Base-by-base conservation (phyloP, 2,888 invertebrate genomes). In the Boloria euphrosyne region DNA sequence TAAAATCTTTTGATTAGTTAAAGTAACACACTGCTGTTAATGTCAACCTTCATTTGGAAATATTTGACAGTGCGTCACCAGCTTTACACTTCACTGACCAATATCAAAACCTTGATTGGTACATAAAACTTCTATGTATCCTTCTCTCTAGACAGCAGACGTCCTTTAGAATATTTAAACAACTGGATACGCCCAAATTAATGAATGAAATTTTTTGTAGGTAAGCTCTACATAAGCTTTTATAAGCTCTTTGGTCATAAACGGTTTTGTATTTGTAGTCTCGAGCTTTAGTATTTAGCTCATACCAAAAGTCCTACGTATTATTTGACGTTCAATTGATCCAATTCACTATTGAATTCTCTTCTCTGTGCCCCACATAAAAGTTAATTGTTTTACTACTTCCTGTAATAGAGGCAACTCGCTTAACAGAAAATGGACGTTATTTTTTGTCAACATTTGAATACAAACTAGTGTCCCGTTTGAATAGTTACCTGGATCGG, bases 51-150 rank as follows among this genome's bases (percentile, higher is more conserved):
- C 75, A 47, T 65, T 57, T 57, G 16, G 61, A 62, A 70, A 77
- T 77, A 76, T 78, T 78, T 74, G 60, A 71, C 62, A 62, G 64
- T 66, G 69, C 66, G 55, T 52, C 66, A 71, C 17, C 51, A 61
- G 18, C 10, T 54, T 68, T 67, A 71, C 74, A 74, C 72, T 72
- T 71, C 74, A 77, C 71, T 74, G 76, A 67, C 69, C 76, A 77
- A 75, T 38, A 31, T 76, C 74, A 75, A 68, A 76, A 69, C 71
- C 72, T 74, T 78, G 76, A 79, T 77, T 73, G 70, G 80, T 78
- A 63, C 63, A 70, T 65, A 72, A 64, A 73, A 57, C 66, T 72
- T 73, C 72, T 72, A 53, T 52, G 55, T 38, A 38, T 38, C 66
- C 63, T 66, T 10, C 0, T 46, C 22, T 13, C 44, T 55, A 10